A percentile compares a stretch with the other conserved stretches of the same genome.
phyloP scores from a whole-genome alignment of 2,888 invertebrate species.

The Amiota mariae region DNA sequence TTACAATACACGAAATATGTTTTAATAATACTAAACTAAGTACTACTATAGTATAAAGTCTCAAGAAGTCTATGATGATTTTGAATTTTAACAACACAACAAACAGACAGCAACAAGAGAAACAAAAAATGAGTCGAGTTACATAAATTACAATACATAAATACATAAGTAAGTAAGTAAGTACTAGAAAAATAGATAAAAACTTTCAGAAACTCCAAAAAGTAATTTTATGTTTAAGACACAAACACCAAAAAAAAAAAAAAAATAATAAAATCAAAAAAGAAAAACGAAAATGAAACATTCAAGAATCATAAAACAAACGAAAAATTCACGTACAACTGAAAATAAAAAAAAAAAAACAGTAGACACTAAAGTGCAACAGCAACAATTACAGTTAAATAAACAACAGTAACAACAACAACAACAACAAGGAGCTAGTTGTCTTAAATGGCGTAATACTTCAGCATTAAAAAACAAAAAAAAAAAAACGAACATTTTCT shows the following conservation, averaged over 20 bases:
- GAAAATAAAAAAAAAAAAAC: no score
- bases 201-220: slow-evolving; percentile 24
- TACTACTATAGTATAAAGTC: no score
- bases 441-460: slow-evolving; percentile 37
- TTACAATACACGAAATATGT: slow-evolving; percentile 39
- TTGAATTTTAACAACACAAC: slow-evolving; percentile 55
- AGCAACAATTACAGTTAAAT: slow-evolving; percentile 18
- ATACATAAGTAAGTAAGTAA: no score
- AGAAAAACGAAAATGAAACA: slow-evolving; percentile 7
- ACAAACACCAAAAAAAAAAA: neutral
- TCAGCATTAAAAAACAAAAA: neutral
- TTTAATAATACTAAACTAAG: slow-evolving; percentile 51
- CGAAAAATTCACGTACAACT: neutral
- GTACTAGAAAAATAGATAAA: no score
- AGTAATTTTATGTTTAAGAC: slow-evolving; percentile 47
- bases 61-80: slow-evolving; percentile 38
- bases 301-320: slow-evolving; percentile 4
- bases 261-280: slow-evolving; percentile 41
- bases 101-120: slow-evolving; percentile 47
- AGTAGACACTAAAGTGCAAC: slow-evolving; percentile 34
- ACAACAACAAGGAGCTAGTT: slow-evolving; percentile 22
- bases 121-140: slow-evolving; percentile 40
- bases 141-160: slow-evolving; percentile 46
- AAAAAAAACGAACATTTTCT: slow-evolving; percentile 25
- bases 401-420: slow-evolving; percentile 13